Conservation (phyloP, 2,797 vertebrate species). For the Protosalanx chinensis region DNA sequence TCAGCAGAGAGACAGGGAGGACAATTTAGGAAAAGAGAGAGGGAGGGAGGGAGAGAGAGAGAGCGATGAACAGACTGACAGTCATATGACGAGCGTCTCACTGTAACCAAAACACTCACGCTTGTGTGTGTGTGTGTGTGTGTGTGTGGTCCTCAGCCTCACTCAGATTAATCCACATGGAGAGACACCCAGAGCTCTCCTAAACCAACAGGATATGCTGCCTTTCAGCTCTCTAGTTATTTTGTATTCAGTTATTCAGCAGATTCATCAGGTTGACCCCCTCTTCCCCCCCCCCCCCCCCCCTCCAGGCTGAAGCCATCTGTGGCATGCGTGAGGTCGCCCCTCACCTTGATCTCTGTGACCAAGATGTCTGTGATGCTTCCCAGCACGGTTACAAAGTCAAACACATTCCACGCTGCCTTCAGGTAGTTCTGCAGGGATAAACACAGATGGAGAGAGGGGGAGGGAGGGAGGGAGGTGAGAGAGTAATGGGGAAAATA, state of each 20-base stretch:
- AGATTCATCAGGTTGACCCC: too few species aligned
- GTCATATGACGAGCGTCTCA: constrained; percentile 51
- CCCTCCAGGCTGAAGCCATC: neutral
- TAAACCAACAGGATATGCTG: neutral
- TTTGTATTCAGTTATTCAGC: too few species aligned
- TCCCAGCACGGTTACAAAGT: constrained; percentile 97
- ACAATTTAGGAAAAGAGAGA: constrained; percentile 31
- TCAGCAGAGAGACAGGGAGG: constrained; percentile 47
- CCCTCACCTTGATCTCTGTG: constrained; percentile 90
- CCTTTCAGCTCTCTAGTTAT: neutral
- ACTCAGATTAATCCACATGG: constrained; percentile 12
- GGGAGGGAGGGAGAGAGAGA: constrained; percentile 28
- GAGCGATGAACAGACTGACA: constrained; percentile 30
- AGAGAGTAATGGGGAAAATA: neutral
- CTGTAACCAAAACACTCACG: constrained; percentile 19
- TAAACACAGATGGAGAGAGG: constrained; percentile 9
- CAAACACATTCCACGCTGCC: constrained; percentile 97
- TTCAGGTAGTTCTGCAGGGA: constrained; percentile 91
- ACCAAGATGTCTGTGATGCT: constrained; percentile 99
- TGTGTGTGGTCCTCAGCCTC: neutral
- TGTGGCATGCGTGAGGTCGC: neutral
- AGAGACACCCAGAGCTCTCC: neutral
- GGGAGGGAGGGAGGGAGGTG: neutral
- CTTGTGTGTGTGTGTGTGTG: neutral
- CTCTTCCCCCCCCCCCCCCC: too few species aligned